These are phyloP conservation scores for Frieseomelitta varia DNA, from an alignment of 1,140 invertebrate species.

Conservation along the genomic window DNA sequence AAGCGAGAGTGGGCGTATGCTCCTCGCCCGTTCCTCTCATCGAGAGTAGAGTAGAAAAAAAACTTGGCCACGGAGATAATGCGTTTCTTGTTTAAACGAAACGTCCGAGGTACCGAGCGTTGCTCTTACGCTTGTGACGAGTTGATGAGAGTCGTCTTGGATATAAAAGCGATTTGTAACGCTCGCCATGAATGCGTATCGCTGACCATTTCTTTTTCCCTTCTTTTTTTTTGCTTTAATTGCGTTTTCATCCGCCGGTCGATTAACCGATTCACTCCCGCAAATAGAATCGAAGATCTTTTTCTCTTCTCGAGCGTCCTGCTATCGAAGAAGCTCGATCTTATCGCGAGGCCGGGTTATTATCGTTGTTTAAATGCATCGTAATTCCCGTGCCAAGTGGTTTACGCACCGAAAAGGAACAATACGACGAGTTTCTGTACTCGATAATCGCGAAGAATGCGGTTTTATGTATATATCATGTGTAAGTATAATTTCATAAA, in stretches of 20 bases:
- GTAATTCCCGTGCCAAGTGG: background rate
- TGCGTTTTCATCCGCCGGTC: background rate
- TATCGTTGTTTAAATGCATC: background rate
- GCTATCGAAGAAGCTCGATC: background rate
- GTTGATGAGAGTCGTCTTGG: constrained; percentile 5
- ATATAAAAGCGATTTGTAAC: background rate
- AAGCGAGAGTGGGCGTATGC: constrained; percentile 73
- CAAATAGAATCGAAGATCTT: background rate
- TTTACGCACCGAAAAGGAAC: constrained; percentile 16
- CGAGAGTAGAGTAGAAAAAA: background rate
- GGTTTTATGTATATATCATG: background rate
- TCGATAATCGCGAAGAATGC: constrained; percentile 35
- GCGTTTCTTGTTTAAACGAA: constrained; percentile 35
- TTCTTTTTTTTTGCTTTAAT: background rate
- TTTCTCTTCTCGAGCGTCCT: background rate
- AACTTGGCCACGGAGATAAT: constrained; percentile 39
- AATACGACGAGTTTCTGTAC: constrained; percentile 24
- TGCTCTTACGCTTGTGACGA: background rate
- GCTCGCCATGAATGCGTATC: background rate
- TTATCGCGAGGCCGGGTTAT: background rate
- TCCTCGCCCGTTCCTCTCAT: constrained; percentile 33
- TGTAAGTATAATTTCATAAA: too few relatives aligned
- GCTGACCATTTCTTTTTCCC: background rate
- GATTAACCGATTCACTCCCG: background rate
- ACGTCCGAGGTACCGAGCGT: background rate